Evolutionary conservation across 1,140 invertebrate genomes (phyloP), one percentile per base, ranked within the genome.

Genomic region (Orussus abietinus): DNA sequence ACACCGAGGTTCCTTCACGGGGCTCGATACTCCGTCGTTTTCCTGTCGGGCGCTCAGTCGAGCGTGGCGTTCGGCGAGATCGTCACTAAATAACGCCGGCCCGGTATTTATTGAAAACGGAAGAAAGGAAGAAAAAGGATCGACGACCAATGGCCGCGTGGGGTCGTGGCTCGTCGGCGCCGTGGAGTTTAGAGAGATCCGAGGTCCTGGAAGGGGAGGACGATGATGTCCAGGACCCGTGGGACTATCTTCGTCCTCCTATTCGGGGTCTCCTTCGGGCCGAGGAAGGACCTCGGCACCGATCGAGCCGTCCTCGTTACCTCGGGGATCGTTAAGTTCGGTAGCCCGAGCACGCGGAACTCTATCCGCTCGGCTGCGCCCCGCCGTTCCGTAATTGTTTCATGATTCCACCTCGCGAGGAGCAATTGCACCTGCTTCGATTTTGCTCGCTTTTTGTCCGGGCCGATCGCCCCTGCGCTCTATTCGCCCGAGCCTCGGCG

Each of bases 81-180:
- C 53, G 40, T 51, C 56, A 59, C 59, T 61, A 61, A 62, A 62
- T 62, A 62, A 62, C 56, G 42, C 49, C n/a, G n/a, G n/a, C n/a
- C 45, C 38, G 45, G 49, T 57, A 55, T 46, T 51, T 44, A 45
- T 40, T 40, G 49, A 51, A 46, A 40, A 26, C 18, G 12, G 21
- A 17, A 30, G 21, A 47, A 36, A 38, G 38, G 25, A 38, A 32
- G 36, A 14, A 14, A 31, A 4, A n/a, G 29, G 15, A 31, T 5
- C 11, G n/a, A 10, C 4, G 15, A 20, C 26, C 18, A n/a, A n/a
- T n/a, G n/a, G n/a, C n/a, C n/a, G n/a, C n/a, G n/a, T n/a, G n/a
- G n/a, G n/a, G n/a, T n/a, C n/a, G n/a, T n/a, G n/a, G n/a, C n/a
- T n/a, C n/a, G n/a, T n/a, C n/a, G n/a, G n/a, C n/a, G n/a, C n/a